Evolutionary conservation across 2,888 invertebrate genomes (phyloP).

Genomic region (Myopa tessellatipennis): DNA sequence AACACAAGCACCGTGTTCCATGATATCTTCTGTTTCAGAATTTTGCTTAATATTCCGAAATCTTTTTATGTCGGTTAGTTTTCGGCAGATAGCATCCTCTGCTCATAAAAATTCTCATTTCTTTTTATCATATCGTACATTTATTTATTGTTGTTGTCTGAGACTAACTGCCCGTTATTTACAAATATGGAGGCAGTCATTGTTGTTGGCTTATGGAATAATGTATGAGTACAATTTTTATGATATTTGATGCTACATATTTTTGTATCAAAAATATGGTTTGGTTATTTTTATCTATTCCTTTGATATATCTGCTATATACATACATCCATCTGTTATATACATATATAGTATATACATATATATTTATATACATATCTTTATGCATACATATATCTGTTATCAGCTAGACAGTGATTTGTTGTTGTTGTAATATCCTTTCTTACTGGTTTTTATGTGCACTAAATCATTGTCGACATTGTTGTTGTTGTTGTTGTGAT

Average conservation of each 20-base stretch:
- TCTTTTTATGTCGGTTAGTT: constrained; percentile 44
- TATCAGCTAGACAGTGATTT: constrained; percentile 39
- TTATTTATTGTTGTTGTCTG: background rate
- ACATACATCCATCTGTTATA: no score
- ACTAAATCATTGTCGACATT: no score
- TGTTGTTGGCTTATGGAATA: constrained; percentile 48
- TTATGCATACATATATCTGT: constrained; percentile 29
- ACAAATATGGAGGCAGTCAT: constrained; percentile 40
- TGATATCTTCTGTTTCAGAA: constrained; percentile 11
- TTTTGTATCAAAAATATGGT: constrained; percentile 7
- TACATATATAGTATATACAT: no score
- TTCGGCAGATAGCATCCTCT: constrained; percentile 39
- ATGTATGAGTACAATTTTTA: constrained; percentile 46
- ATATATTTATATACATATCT: no score
- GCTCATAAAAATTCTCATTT: constrained; percentile 40
- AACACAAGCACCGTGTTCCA: background rate
- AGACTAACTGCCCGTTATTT: constrained; percentile 36
- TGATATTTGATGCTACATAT: constrained; percentile 15
- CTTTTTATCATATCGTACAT: constrained; percentile 32
- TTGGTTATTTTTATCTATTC: constrained; percentile 35
- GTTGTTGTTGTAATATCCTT: background rate
- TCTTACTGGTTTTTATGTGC: no score
- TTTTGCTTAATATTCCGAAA: constrained; percentile 19
- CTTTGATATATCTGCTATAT: no score
- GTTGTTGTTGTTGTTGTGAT: constrained; percentile 1